Evolutionary conservation across 2,797 vertebrate species (phyloP).

Genomic region (Melopsittacus undulatus): DNA sequence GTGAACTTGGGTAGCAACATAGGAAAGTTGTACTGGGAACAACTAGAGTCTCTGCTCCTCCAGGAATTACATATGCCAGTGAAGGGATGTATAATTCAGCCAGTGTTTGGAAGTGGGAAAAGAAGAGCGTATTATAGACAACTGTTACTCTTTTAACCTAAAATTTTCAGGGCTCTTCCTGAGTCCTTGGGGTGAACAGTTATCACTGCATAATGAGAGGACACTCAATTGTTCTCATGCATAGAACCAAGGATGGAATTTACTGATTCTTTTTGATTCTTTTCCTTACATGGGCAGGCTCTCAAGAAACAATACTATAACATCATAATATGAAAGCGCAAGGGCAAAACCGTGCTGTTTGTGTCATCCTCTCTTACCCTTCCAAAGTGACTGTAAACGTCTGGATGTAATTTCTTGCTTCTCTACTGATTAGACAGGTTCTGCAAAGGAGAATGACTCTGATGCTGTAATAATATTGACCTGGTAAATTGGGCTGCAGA

Average conservation of each 20-base stretch:
- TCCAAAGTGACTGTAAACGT: not conserved
- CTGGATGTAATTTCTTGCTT: not conserved
- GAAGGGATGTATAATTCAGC: not conserved
- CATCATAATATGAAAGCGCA: not conserved
- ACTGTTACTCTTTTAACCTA: not conserved
- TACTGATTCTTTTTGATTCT: not conserved
- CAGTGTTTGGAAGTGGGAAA: not conserved
- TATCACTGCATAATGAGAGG: not conserved
- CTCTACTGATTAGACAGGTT: not conserved
- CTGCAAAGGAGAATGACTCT: not conserved
- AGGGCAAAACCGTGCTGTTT: not conserved
- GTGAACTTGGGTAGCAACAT: not conserved
- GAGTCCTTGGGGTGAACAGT: not conserved
- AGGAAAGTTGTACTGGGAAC: not conserved
- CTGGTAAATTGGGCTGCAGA: not conserved
- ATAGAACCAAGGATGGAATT: not conserved
- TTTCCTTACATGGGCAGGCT: not conserved
- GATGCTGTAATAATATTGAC: not conserved
- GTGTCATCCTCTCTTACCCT: not conserved
- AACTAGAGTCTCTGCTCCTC: not conserved
- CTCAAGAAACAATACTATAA: not conserved
- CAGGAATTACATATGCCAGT: not conserved
- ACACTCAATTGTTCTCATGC: not conserved
- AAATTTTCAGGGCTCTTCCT: not conserved
- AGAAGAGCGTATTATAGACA: not conserved